Evolutionary conservation across 2,113 vertebrate genomes (phyloP).

Genomic region (Rostratula benghalensis): DNA sequence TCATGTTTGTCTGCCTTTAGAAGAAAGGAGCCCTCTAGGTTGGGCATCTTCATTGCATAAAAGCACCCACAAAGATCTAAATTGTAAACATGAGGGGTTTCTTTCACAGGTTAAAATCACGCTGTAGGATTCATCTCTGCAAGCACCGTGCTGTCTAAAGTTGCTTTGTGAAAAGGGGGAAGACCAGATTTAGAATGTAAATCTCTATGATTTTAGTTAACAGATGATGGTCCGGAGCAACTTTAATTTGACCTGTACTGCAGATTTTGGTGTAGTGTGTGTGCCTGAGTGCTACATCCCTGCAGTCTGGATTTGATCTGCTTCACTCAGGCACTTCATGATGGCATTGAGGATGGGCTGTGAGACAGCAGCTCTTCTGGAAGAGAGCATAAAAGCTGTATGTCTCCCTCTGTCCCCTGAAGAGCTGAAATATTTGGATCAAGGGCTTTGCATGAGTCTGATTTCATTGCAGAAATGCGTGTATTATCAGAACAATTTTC

Average conservation of each 20-base stretch:
- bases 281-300: not conserved
- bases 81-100: not conserved
- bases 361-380: not conserved
- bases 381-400: not conserved
- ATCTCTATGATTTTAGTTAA: not conserved
- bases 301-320: not conserved
- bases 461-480: rapidly evolving
- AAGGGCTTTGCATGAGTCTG: not conserved
- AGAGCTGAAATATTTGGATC: not conserved
- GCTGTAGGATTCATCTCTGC: not conserved
- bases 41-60: not conserved
- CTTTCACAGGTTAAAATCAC: not conserved
- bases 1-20: not conserved
- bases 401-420: not conserved
- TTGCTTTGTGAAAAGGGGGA: not conserved
- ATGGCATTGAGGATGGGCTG: rapidly evolving
- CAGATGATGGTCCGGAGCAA: not conserved
- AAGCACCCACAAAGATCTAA: not conserved
- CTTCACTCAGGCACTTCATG: not conserved
- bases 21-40: not conserved
- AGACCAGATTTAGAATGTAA: not conserved
- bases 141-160: not conserved
- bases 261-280: not conserved
- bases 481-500: not conserved
- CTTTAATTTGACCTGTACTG: not conserved